phyloP scores from a whole-genome alignment of 2,797 vertebrate species.

The Dendrocincla fuliginosa region DNA sequence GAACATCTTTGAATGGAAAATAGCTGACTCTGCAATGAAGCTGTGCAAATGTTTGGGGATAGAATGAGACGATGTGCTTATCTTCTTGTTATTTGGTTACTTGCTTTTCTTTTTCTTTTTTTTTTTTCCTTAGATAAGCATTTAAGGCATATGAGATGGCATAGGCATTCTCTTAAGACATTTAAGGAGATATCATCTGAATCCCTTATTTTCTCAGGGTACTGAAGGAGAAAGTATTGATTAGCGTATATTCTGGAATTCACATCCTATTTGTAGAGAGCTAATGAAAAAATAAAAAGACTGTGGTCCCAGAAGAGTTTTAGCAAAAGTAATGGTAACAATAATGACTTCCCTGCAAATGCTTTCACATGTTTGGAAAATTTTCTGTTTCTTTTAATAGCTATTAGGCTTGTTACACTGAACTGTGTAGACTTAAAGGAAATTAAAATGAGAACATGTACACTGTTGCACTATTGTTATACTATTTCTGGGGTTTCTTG shows the following conservation, averaged over 20 bases:
- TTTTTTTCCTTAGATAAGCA: background rate
- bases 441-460: slow-evolving; percentile 54
- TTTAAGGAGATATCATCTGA: slow-evolving; percentile 61
- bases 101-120: background rate
- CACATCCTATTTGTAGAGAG: slow-evolving; percentile 51
- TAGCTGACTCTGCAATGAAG: background rate
- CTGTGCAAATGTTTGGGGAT: background rate
- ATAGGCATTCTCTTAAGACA: slow-evolving; percentile 47
- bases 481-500: background rate
- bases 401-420: slow-evolving; percentile 26
- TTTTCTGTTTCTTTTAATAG: slow-evolving; percentile 67
- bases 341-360: slow-evolving; percentile 49
- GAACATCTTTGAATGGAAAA: background rate
- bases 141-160: slow-evolving; percentile 51
- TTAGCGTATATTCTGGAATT: slow-evolving; percentile 60
- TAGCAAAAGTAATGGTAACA: slow-evolving; percentile 59
- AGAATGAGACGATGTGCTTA: background rate
- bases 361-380: slow-evolving; percentile 43
- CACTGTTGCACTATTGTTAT: background rate
- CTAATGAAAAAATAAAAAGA: slow-evolving; percentile 70
- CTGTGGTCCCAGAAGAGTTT: slow-evolving; percentile 61
- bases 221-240: slow-evolving; percentile 74
- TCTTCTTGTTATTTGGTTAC: background rate
- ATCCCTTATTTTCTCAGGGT: slow-evolving; percentile 67
- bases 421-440: slow-evolving; percentile 49